Evolutionary conservation across 1,140 invertebrate genomes (phyloP), one percentile per base, ranked within the genome.

Genomic region (Habropoda laboriosa): DNA sequence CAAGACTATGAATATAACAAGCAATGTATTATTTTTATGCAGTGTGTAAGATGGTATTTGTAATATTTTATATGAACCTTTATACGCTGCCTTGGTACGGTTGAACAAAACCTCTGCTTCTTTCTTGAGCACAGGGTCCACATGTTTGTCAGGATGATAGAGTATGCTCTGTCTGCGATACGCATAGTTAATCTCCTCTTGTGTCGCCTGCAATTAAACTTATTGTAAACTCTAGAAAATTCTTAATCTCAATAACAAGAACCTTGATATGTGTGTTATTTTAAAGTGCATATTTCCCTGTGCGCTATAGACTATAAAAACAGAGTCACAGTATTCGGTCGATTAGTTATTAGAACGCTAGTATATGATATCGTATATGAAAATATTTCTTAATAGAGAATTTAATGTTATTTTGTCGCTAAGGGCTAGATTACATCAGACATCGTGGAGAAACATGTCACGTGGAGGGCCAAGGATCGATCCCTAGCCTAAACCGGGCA

Each of bases 71-170:
- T 12, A 85, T 87, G 80, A 92, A 97, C 98, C 97, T 95, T 99
- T 98, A 93, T 99, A 98, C 12, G 98, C 98, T 86, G 95, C 96
- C 90, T 98, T 99, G 0, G 96, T 96, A 91, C 97, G 97, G 90
- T 97, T 97, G 90, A 99, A 99, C 85, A 99, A 94, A 66, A 96
- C 92, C 92, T 99, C 98, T 3, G 98, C 98, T 93, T 98, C 96
- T 88, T 96, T 96, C 89, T 98, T 98, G 60, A 95, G 94, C 1
- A 94, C 94, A 21, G 96, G 95, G 88, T 98, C 96, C 10, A 94
- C 92, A 93, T 99, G 98, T 92, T 99, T 99, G 90, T 99, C 98
- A 10, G 98, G 98, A 93, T 99, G 98, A 89, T 98, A 99, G 67
- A 98, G 95, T 83, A 96, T 95, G 89, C 98, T 98, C 21, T 98